These are phyloP conservation scores for Eupithecia insigniata DNA, from an alignment of 2,888 invertebrate species.

Conservation along the genomic window DNA sequence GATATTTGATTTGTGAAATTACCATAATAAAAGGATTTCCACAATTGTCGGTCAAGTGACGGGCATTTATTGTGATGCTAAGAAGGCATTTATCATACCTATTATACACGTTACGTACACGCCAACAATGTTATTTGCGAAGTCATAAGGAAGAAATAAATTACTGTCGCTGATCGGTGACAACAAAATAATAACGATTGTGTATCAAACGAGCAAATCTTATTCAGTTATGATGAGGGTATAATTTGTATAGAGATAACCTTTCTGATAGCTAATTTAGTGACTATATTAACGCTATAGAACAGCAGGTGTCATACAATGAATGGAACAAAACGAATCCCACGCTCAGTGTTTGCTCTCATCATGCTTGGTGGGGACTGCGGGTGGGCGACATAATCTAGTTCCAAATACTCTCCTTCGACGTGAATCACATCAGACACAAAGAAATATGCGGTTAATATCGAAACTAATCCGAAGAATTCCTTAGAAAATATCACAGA, in stretches of 20 bases:
- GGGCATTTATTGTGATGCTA: slow-evolving; percentile 69
- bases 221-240: slow-evolving; percentile 34
- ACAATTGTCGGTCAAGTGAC: slow-evolving; percentile 59
- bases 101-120: slow-evolving; percentile 55
- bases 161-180: slow-evolving; percentile 45
- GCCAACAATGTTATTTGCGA: slow-evolving; percentile 47
- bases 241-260: slow-evolving; percentile 52
- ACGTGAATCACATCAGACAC: slow-evolving; percentile 43
- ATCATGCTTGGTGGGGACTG: slow-evolving; percentile 44
- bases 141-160: slow-evolving; percentile 54
- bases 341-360: slow-evolving; percentile 60
- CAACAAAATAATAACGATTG: slow-evolving; percentile 27
- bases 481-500: slow-evolving; percentile 34
- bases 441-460: slow-evolving; percentile 31
- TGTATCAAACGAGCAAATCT: slow-evolving; percentile 39
- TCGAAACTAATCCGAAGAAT: slow-evolving; percentile 26
- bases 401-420: slow-evolving; percentile 51
- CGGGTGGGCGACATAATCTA: slow-evolving; percentile 58
- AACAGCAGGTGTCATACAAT: slow-evolving; percentile 58
- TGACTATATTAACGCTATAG: slow-evolving; percentile 44
- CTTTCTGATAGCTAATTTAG: slow-evolving; percentile 54
- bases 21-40: slow-evolving; percentile 65
- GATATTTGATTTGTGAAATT: slow-evolving; percentile 56
- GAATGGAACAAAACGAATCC: slow-evolving; percentile 56
- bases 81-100: slow-evolving; percentile 66